Evolutionary conservation across 2,113 vertebrate genomes (phyloP).

Genomic region (Sclerurus mexicanus): DNA sequence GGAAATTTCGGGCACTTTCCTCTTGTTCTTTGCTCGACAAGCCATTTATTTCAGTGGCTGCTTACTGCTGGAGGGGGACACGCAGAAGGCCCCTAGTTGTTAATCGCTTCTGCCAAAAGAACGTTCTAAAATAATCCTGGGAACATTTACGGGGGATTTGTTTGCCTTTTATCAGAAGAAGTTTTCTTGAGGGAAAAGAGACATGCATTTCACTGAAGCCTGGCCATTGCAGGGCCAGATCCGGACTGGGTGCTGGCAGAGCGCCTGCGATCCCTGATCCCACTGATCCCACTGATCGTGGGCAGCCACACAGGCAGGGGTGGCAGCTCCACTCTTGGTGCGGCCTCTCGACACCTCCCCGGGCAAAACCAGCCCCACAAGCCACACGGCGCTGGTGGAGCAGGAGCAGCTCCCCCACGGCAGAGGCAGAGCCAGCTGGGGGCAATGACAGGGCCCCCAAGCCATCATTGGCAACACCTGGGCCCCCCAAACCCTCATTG

Average conservation of each 20-base stretch:
- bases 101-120: background rate
- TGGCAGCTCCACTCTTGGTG: accelerated
- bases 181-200: background rate
- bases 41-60: background rate
- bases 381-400: accelerated
- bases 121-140: background rate
- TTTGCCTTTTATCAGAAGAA: background rate
- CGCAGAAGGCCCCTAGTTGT: background rate
- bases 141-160: background rate
- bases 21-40: background rate
- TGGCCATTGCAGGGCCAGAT: accelerated
- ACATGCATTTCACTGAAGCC: background rate
- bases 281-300: background rate
- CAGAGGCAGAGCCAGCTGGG: accelerated
- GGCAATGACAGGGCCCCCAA: accelerated
- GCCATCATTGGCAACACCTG: background rate
- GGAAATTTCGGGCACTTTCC: background rate
- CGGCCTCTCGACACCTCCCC: accelerated
- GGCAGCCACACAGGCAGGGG: accelerated
- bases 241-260: accelerated
- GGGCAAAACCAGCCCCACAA: background rate
- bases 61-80: background rate
- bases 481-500: background rate
- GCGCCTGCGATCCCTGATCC: accelerated
- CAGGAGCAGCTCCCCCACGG: background rate